Conservation (phyloP, 35 echinoderm and acorn worm species). For the Stichopus chloronotus region DNA sequence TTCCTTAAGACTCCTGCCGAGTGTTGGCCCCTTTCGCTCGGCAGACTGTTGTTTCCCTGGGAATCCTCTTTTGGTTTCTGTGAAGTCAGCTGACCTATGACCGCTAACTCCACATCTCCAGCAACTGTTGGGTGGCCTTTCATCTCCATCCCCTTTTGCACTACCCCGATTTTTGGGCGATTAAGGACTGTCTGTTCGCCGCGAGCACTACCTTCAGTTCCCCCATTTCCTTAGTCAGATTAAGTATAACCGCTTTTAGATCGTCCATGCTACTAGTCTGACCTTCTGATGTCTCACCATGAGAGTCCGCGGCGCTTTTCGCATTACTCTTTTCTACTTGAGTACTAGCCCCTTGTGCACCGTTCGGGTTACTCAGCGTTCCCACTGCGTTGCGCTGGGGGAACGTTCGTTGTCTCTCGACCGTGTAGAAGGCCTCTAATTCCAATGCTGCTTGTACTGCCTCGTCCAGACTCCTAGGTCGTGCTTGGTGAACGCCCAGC, state of each 20-base stretch:
- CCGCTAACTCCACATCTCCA: background rate
- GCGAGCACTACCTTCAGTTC: background rate
- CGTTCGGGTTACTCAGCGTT: background rate
- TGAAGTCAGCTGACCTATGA: background rate
- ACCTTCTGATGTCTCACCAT: too few species aligned
- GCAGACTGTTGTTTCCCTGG: background rate
- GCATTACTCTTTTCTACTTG: background rate
- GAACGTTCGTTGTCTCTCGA: conserved; percentile 6
- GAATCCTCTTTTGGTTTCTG: background rate
- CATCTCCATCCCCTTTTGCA: background rate
- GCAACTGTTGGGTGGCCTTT: background rate
- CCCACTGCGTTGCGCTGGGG: background rate
- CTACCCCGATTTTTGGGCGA: background rate
- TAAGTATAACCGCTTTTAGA: background rate
- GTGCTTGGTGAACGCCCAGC: background rate
- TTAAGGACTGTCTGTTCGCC: background rate
- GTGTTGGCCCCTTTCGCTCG: background rate
- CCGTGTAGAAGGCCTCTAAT: conserved; percentile 47
- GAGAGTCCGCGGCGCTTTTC: background rate
- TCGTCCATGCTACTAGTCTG: background rate
- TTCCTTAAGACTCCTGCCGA: background rate
- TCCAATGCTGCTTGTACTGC: background rate
- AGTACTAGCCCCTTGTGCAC: background rate
- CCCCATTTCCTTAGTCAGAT: background rate
- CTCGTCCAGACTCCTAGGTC: background rate